Percentiles rank a stretch among this genome's conserved stretches.
phyloP scores from a whole-genome alignment of 2,113 vertebrate genomes.

The Pollimyrus isidori region DNA sequence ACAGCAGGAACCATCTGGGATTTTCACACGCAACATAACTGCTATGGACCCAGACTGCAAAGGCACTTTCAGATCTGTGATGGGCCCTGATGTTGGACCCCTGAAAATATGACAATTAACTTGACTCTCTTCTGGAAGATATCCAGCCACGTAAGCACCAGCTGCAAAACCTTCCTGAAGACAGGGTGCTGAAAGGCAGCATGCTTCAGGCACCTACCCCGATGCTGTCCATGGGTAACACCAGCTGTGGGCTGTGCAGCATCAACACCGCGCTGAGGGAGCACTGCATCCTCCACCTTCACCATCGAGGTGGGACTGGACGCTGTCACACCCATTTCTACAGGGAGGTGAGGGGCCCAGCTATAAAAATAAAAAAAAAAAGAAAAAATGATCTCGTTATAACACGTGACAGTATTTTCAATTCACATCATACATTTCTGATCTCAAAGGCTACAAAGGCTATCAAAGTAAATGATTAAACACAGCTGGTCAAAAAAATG shows the following conservation, averaged over 20 bases:
- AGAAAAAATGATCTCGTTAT: neutral
- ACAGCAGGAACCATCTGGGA: neutral
- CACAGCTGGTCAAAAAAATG: neutral
- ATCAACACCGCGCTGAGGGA: neutral
- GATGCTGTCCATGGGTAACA: neutral
- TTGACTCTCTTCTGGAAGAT: neutral
- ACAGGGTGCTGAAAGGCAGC: neutral
- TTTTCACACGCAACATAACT: neutral
- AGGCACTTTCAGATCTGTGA: neutral
- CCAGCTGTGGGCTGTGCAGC: neutral
- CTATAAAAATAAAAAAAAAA: neutral
- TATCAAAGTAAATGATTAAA: neutral
- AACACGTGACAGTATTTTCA: neutral
- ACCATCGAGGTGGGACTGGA: neutral
- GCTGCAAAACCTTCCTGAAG: neutral
- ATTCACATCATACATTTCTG: neutral
- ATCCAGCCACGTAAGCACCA: neutral
- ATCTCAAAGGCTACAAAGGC: neutral
- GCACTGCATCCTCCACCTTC: neutral
- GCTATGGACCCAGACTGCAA: neutral
- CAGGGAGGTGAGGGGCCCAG: neutral
- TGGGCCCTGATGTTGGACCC: neutral
- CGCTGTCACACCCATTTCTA: neutral
- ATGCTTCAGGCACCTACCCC: neutral
- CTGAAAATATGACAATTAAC: neutral